These are phyloP conservation scores for Eupelmus urozonus DNA, from an alignment of 2,888 invertebrate species.

Conservation along the genomic window DNA sequence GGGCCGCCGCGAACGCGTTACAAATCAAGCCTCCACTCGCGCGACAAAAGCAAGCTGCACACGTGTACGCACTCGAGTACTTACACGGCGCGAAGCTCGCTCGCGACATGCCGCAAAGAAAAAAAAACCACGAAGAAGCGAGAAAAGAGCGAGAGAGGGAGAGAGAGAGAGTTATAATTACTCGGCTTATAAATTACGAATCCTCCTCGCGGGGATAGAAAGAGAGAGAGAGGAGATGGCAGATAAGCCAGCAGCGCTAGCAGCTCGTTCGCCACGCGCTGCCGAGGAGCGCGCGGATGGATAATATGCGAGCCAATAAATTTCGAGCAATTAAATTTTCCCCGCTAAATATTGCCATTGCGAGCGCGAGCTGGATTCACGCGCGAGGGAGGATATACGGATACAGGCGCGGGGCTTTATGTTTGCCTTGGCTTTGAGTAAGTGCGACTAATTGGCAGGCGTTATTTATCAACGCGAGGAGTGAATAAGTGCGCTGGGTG, in stretches of 20 bases:
- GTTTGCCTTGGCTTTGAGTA: constrained; percentile 25
- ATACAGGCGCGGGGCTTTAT: not conserved
- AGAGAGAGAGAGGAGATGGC: constrained; percentile 59
- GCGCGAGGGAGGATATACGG: too few relatives aligned
- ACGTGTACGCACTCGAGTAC: constrained; percentile 62
- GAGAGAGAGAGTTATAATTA: constrained; percentile 64
- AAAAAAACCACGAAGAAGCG: too few relatives aligned
- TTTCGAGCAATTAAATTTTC: constrained; percentile 55
- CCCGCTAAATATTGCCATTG: constrained; percentile 41
- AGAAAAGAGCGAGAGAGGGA: not conserved
- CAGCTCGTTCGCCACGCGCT: not conserved
- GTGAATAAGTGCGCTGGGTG: not conserved
- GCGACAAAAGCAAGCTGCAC: constrained; percentile 61
- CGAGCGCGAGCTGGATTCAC: constrained; percentile 37
- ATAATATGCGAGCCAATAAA: constrained; percentile 54
- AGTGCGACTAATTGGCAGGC: constrained; percentile 44
- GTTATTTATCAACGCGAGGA: constrained; percentile 27
- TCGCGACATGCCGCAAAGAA: constrained; percentile 24
- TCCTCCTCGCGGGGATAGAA: constrained; percentile 54
- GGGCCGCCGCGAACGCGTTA: constrained; percentile 42
- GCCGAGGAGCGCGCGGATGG: not conserved
- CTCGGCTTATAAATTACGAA: constrained; percentile 67
- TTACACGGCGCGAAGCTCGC: constrained; percentile 62
- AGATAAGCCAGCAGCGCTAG: constrained; percentile 59
- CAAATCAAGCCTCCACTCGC: constrained; percentile 59